phyloP scores from a whole-genome alignment of 1,140 invertebrate genomes.

The Drosophila busckii region DNA sequence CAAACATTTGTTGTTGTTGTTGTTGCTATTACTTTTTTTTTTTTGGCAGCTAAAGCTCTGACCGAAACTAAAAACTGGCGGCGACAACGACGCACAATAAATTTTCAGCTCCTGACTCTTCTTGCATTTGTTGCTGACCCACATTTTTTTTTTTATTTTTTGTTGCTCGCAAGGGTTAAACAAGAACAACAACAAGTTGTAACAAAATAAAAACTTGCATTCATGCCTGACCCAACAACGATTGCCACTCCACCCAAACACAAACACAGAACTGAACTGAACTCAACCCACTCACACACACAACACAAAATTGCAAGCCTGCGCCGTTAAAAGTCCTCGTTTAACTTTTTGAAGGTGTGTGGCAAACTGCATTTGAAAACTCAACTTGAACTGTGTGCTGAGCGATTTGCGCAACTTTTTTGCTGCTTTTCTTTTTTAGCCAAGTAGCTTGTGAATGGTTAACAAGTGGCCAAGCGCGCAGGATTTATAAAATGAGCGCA shows the following conservation, averaged over 20 bases:
- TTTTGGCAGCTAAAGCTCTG: slow-evolving; percentile 44
- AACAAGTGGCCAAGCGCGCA: slow-evolving; percentile 4
- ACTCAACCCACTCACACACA: slow-evolving; percentile 1
- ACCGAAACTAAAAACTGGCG: slow-evolving; percentile 43
- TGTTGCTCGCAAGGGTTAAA: slow-evolving; percentile 58
- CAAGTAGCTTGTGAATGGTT: not conserved
- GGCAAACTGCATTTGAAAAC: slow-evolving; percentile 11
- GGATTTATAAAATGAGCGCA: too few relatives aligned
- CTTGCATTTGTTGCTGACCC: slow-evolving; percentile 27
- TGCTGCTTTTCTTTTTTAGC: too few relatives aligned
- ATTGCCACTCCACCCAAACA: slow-evolving; percentile 1
- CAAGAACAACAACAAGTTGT: slow-evolving; percentile 35
- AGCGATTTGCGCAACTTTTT: too few relatives aligned
- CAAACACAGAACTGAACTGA: slow-evolving; percentile 12
- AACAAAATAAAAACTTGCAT: not conserved
- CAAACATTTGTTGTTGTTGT: slow-evolving; percentile 4
- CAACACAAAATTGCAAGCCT: too few relatives aligned
- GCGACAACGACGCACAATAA: slow-evolving; percentile 49
- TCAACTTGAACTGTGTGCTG: slow-evolving; percentile 24
- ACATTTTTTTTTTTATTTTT: slow-evolving; percentile 43
- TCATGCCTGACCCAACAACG: slow-evolving; percentile 28
- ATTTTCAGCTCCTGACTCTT: slow-evolving; percentile 34
- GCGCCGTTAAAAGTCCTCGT: not conserved
- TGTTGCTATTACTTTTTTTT: slow-evolving; percentile 19
- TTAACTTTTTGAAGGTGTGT: slow-evolving; percentile 36